A percentile compares a stretch with the other conserved stretches of the same genome.
These are phyloP conservation scores for Cerceris rybyensis DNA, from an alignment of 2,888 invertebrate species.

Conservation along the genomic window DNA sequence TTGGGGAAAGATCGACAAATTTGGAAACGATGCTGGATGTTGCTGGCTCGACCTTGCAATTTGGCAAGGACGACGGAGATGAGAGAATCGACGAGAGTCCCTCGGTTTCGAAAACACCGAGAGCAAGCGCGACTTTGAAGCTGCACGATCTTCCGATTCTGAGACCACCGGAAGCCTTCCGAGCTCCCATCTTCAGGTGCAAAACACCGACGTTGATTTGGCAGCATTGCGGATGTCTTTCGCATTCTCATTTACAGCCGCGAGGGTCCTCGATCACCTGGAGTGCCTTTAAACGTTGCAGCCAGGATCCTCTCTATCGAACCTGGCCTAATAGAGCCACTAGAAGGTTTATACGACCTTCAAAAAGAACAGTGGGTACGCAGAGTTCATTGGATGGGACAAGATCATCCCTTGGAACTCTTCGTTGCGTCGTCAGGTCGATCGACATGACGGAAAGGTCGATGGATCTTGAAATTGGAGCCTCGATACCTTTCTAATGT, in stretches of 20 bases:
- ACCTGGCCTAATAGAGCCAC: constrained; percentile 73
- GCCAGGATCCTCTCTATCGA: constrained; percentile 68
- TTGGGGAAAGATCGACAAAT: no score
- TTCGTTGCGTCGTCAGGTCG: constrained; percentile 60
- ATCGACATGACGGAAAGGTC: constrained; percentile 60
- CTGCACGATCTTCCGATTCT: constrained; percentile 63
- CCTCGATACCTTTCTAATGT: constrained; percentile 72
- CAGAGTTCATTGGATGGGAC: constrained; percentile 61
- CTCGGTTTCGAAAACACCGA: constrained; percentile 20
- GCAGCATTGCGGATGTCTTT: constrained; percentile 67
- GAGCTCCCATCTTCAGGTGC: constrained; percentile 59
- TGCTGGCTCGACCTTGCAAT: neutral
- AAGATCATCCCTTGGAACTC: constrained; percentile 51
- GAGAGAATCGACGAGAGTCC: constrained; percentile 1
- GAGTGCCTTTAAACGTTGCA: constrained; percentile 67
- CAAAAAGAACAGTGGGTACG: constrained; percentile 55
- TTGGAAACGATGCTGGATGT: neutral
- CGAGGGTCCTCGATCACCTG: constrained; percentile 68
- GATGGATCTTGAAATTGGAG: constrained; percentile 68
- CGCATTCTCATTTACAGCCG: constrained; percentile 68
- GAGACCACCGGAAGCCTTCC: constrained; percentile 70
- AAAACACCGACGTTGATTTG: constrained; percentile 62
- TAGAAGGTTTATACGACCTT: constrained; percentile 51
- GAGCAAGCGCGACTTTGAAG: constrained; percentile 21
- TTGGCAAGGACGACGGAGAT: constrained; percentile 7